Conservation (phyloP, 2,888 invertebrate genomes). For the Drosophila niveifrons region DNA sequence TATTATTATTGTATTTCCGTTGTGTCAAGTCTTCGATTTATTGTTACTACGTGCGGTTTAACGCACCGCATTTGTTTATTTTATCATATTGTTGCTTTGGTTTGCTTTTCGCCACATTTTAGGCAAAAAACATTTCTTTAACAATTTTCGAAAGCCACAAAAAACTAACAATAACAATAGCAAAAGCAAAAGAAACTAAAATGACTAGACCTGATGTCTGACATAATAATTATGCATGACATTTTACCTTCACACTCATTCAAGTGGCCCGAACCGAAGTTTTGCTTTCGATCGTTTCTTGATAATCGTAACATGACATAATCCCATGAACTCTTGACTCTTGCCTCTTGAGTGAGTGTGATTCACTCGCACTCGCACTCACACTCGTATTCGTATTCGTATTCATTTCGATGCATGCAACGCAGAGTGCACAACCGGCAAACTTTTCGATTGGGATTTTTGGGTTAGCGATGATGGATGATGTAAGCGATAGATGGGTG, state of each 20-base stretch:
- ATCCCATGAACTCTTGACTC: constrained; percentile 47
- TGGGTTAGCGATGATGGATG: constrained; percentile 55
- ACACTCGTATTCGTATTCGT: not conserved
- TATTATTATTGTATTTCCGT: constrained; percentile 4
- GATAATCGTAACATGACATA: constrained; percentile 58
- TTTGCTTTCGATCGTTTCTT: constrained; percentile 42
- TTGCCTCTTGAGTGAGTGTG: constrained; percentile 14
- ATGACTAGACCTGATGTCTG: constrained; percentile 52
- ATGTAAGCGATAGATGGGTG: constrained; percentile 46
- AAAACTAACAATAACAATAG: constrained; percentile 19
- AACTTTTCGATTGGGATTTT: constrained; percentile 61
- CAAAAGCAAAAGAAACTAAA: constrained; percentile 14
- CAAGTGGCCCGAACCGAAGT: constrained; percentile 36
- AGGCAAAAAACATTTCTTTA: constrained; percentile 46
- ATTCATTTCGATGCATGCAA: constrained; percentile 8
- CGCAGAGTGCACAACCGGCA: constrained; percentile 54
- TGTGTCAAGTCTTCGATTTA: constrained; percentile 22
- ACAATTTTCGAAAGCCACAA: constrained; percentile 64
- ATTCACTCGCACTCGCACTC: constrained; percentile 3
- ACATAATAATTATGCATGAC: constrained; percentile 77
- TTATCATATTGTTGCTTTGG: constrained; percentile 23
- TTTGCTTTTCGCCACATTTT: constrained; percentile 34
- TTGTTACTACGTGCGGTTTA: constrained; percentile 35
- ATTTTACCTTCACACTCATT: constrained; percentile 62
- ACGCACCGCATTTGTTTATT: constrained; percentile 16